phyloP scores from a whole-genome alignment of 30 jellyfish, hydroid and myxozoan species.

The Clytia hemisphaerica region DNA sequence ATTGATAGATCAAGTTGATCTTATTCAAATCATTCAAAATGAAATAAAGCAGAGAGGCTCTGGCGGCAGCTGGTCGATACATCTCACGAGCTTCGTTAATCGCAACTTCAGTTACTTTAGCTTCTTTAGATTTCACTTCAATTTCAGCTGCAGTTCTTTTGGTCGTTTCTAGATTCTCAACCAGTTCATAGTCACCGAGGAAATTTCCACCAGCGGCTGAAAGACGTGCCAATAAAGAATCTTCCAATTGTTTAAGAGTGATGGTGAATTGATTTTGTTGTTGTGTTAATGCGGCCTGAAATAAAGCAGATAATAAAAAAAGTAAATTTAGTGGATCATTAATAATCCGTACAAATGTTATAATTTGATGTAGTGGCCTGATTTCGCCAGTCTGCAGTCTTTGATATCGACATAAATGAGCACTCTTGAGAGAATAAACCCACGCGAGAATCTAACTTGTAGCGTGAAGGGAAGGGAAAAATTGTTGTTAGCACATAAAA shows the following conservation, averaged over 20 bases:
- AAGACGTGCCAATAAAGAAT: slow-evolving; percentile 85
- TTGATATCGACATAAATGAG: too few relatives aligned
- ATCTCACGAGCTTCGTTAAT: slow-evolving; percentile 96
- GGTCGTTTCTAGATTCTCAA: slow-evolving; percentile 94
- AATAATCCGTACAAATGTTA: too few relatives aligned
- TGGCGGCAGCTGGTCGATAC: slow-evolving; percentile 99
- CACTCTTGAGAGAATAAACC: too few relatives aligned
- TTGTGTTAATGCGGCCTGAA: slow-evolving; percentile 94
- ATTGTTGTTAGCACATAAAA: too few relatives aligned
- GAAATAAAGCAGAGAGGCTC: slow-evolving; percentile 91
- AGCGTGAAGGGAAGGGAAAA: too few relatives aligned
- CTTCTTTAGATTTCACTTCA: slow-evolving; percentile 94
- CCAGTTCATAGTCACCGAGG: slow-evolving; percentile 94
- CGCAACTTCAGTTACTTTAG: slow-evolving; percentile 84
- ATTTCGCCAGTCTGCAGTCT: too few relatives aligned
- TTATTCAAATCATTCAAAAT: slow-evolving; percentile 91
- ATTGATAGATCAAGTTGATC: slow-evolving; percentile 90
- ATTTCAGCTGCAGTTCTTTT: slow-evolving; percentile 99
- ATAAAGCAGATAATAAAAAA: background rate
- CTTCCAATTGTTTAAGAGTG: slow-evolving; percentile 94
- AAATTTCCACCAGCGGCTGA: slow-evolving; percentile 99
- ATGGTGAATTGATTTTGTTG: slow-evolving; percentile 97
- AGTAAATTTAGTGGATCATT: background rate
- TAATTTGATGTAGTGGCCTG: too few relatives aligned
- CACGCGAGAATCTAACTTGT: too few relatives aligned